A percentile compares a stretch with the other conserved stretches of the same genome.
phyloP scores from a whole-genome alignment of 2,113 vertebrate species.

The Pachycephala philippinensis region DNA sequence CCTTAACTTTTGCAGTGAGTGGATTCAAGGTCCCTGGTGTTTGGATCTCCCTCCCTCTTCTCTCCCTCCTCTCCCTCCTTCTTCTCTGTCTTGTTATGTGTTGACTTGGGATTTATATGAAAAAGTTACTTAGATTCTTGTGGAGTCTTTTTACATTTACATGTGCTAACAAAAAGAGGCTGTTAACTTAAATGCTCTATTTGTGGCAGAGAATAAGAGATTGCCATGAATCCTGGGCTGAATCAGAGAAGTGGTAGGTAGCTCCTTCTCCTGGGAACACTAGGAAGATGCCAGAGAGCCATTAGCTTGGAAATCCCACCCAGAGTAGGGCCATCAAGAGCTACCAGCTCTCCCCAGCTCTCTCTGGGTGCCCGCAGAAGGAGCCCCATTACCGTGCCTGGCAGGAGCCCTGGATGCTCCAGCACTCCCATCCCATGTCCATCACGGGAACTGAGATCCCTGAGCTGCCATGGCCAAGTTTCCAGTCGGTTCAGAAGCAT shows the following conservation, averaged over 20 bases:
- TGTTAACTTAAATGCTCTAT: background rate
- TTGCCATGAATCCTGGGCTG: background rate
- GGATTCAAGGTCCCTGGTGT: background rate
- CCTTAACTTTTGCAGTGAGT: background rate
- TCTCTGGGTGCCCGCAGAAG: background rate
- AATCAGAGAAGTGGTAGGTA: background rate
- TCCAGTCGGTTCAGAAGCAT: background rate
- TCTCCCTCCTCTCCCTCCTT: background rate
- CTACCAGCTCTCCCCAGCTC: background rate
- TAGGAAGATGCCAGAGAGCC: background rate
- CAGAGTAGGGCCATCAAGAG: background rate
- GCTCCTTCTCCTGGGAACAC: background rate
- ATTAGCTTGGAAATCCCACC: background rate
- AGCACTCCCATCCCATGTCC: accelerated
- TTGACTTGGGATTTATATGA: background rate
- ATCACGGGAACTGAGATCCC: accelerated
- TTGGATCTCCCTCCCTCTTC: background rate
- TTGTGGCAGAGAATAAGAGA: background rate
- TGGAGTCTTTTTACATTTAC: background rate
- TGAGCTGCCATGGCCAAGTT: background rate
- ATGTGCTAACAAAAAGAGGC: background rate
- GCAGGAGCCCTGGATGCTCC: background rate
- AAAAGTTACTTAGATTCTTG: background rate
- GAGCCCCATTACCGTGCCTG: background rate
- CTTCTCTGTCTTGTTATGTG: background rate